phyloP scores from a whole-genome alignment of 2,113 vertebrate genomes.

The Gambusia holbrooki region DNA sequence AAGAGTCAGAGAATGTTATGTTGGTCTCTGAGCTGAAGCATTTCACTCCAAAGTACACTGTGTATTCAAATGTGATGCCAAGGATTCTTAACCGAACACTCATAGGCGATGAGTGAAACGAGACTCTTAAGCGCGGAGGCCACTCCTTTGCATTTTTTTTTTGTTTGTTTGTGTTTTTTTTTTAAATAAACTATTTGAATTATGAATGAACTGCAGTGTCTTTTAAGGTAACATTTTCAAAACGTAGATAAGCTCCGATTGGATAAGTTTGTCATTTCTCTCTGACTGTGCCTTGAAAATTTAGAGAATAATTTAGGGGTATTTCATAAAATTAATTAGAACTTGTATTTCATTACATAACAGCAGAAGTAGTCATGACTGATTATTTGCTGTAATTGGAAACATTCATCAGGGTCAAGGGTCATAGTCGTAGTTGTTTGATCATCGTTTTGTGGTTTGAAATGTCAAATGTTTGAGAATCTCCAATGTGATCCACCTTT shows the following conservation, averaged over 20 bases:
- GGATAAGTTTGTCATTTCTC: neutral
- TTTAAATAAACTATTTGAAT: too few species aligned
- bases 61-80: neutral
- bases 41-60: neutral
- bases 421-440: neutral
- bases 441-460: neutral
- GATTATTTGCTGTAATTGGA: neutral
- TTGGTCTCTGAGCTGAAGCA: neutral
- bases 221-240: too few species aligned
- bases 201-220: too few species aligned
- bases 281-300: neutral
- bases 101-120: neutral
- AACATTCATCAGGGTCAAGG: neutral
- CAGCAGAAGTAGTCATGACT: too few species aligned
- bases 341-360: neutral
- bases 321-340: too few species aligned
- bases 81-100: neutral
- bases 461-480: neutral
- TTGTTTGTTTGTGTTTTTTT: too few species aligned
- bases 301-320: too few species aligned
- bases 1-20: neutral
- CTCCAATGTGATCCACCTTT: too few species aligned
- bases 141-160: too few species aligned
- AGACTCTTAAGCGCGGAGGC: neutral
- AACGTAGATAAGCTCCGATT: neutral